Base-by-base conservation (phyloP, 1,140 invertebrate genomes). In the Hylyphantes graminicola region DNA sequence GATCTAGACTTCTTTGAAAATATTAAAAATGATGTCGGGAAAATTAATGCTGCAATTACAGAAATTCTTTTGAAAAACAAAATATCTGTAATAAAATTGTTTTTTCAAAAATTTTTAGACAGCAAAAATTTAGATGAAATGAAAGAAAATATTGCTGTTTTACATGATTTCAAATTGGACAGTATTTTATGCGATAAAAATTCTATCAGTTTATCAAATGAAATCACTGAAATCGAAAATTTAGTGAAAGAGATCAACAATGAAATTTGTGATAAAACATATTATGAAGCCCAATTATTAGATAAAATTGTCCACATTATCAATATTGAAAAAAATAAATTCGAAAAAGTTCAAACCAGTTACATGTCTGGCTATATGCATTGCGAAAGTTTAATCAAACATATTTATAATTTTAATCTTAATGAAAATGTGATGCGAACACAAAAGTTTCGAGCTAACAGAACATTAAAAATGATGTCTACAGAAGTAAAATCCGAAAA, bases 21-120 rank as follows among this genome's bases (percentile, higher is more conserved):
- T 72, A 15, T 72, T 15, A 15, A 72, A n/a, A 79, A 70, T 21
- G 76, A 79, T 79, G 11, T 79, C 13, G 19, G 21, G 35, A 65
- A 79, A 48, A 3, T 79, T 7, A 68, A 15, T 65, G 35, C 5
- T 54, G 51, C 13, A 8, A 13, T 79, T 13, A n/a, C 13, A 4
- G 61, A 79, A 13, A 21, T 70, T 67, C 17, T 79, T 3, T 0
- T 17, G 15, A 54, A 67, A 21, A 54, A 12, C 15, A 70, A 79
- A 21, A 13, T 21, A 6, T 12, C 63, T 5, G 17, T 17, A 7
- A 21, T 63, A 11, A 65, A n/a, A 68, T 7, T 35, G 35, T 17
- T 79, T 13, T 11, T 68, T 12, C 13, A 70, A 57, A 67, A 21
- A 53, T 54, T 80, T 6, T 7, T 57, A 19, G 21, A 53, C 51